Evolutionary conservation across 2,113 vertebrate species (phyloP), one percentile per base, ranked within the genome.

Genomic region (Thalassarche chlororhynchos): DNA sequence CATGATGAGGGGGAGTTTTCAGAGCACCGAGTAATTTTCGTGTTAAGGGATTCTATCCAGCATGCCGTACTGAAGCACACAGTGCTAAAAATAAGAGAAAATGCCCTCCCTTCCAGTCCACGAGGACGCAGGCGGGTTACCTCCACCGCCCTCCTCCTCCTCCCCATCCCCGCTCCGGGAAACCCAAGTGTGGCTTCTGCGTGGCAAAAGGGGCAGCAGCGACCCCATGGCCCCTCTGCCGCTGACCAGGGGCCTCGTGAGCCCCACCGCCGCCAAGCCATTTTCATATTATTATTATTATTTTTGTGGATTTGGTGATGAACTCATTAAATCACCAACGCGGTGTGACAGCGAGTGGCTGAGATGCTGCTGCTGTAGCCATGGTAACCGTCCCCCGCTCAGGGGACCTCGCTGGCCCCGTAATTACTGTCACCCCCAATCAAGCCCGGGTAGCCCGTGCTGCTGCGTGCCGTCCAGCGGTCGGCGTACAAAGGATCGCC

Each of bases 331-430:
- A 94, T 97, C 96, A 70, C 80, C 40, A 34, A 75, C 25, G 47
- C 19, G 26, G 51, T 49, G 94, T 92, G 97, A 97, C 97, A 96
- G 97, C 7, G 57, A 96, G 97, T 74, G 96, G 97, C 96, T 97
- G 96, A 87, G 97, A 98, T 98, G 97, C 97, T 98, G 98, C 98
- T 98, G 96, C 81, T 70, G 97, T 98, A 97, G 96, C 97, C 96
- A 98, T 98, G 97, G 98, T 57, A 98, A 98, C 98, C 34, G 31
- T 49, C 36, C 94, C 95, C 93, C 17, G 36, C 90, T 77, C 44
- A 8, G 14, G 69, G 96, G 68, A 97, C 95, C 87, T 88, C 18
- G 5, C 46, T n/a, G 62, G 95, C 95, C 93, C 97, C 69, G 7
- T 90, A 94, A 96, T 94, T 69, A 89, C 88, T 66, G 82, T 62